These are phyloP conservation scores for Ochotona princeps DNA, from an alignment of 2,113 vertebrate genomes.

Conservation along the genomic window DNA sequence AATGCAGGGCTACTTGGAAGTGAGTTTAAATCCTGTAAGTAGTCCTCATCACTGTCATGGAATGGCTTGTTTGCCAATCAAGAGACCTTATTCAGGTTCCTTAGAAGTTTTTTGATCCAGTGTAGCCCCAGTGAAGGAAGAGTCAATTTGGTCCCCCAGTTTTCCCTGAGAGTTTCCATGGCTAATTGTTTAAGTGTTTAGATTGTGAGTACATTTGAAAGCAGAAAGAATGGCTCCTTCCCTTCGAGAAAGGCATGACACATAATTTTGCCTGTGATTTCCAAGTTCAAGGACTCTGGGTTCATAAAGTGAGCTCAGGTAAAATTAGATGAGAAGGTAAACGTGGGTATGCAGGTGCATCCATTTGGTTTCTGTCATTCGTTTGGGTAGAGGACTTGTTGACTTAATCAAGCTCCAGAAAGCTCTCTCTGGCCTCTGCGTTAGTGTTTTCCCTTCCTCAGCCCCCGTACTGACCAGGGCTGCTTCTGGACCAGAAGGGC, in stretches of 20 bases:
- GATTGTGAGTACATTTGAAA: not conserved
- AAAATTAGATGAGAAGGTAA: not conserved
- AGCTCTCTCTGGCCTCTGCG: not conserved
- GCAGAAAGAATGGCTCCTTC: not conserved
- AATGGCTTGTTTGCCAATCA: not conserved
- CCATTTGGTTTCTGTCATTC: not conserved
- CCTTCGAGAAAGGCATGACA: not conserved
- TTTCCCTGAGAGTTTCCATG: not conserved
- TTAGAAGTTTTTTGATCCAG: not conserved
- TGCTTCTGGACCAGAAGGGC: not conserved
- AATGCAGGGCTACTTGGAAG: not conserved
- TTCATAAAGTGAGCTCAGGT: not conserved
- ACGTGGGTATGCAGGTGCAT: not conserved
- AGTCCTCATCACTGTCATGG: not conserved
- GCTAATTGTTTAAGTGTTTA: not conserved
- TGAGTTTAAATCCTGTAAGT: not conserved
- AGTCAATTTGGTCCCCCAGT: not conserved
- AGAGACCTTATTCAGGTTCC: not conserved
- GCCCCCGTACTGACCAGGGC: not conserved
- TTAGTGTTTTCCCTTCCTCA: not conserved
- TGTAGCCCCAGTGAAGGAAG: not conserved
- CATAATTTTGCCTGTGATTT: not conserved
- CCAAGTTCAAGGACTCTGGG: not conserved
- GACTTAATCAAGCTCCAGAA: not conserved
- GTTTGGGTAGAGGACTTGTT: not conserved